Conservation (phyloP, 2,797 vertebrate species). For the Clarias fuscus region DNA sequence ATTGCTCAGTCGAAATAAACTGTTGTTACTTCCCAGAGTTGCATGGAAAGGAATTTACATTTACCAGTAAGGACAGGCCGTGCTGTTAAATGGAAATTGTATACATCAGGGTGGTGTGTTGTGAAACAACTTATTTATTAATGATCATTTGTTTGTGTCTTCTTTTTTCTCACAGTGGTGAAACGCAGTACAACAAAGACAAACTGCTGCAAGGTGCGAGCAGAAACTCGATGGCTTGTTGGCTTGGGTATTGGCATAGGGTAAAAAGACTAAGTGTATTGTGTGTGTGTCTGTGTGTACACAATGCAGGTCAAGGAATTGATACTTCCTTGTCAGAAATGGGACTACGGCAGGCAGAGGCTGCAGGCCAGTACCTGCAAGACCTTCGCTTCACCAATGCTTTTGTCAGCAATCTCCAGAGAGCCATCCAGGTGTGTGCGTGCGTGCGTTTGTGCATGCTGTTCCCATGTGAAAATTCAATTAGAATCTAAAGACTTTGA, state of each 20-base stretch:
- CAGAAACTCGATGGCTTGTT: neutral
- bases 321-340: constrained; percentile 80
- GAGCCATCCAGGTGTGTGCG: constrained; percentile 84
- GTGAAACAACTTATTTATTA: neutral
- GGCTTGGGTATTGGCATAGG: neutral
- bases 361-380: constrained; percentile 82
- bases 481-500: too few species aligned
- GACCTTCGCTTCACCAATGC: constrained; percentile 80
- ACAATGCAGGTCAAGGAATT: constrained; percentile 78
- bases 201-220: constrained; percentile 90
- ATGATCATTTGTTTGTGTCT: neutral
- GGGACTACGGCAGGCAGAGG: constrained; percentile 83
- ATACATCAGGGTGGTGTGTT: neutral
- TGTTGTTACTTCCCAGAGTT: too few species aligned
- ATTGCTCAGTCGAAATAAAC: too few species aligned
- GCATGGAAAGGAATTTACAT: too few species aligned
- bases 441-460: neutral
- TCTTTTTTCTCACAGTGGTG: constrained; percentile 78
- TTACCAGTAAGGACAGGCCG: neutral
- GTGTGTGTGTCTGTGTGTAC: constrained; percentile 14
- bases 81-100: neutral
- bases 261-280: neutral
- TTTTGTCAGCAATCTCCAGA: constrained; percentile 86
- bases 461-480: neutral
- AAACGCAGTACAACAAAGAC: constrained; percentile 93